Base-by-base conservation (phyloP, 2,113 vertebrate genomes). In the Gasterosteus nipponicus region DNA sequence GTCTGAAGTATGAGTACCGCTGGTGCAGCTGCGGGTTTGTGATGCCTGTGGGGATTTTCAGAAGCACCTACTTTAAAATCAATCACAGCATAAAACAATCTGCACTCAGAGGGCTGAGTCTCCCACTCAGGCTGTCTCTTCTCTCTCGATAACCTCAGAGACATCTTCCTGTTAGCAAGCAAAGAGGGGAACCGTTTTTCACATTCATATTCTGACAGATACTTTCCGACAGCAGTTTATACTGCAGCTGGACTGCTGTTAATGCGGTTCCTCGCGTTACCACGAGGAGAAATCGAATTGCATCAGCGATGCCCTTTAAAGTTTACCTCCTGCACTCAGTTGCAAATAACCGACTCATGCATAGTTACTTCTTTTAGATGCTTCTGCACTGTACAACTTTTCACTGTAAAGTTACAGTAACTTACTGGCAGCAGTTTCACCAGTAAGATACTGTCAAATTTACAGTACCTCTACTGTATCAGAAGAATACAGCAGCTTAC, bases 11-110 rank as follows among this genome's bases (percentile, higher is more conserved):
- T 68, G 77, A 82, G 83, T 75, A 85, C 64, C 51, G 49, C 9
- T 53, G 59, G 59, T 71, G 64, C 61, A 75, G n/a, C 47, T 56
- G 3, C 62, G 68, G 68, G 64, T 66, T 73, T 7, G 22, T 71
- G 74, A 81, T 68, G 51, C 63, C 78, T 58, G 73, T 46, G 26
- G 77, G 75, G 63, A 53, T 68, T 73, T 64, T 75, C 69, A 81
- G 65, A 67, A 75, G 69, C 53, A 54, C 84, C 82, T 84, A 78
- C 84, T 84, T 85, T 78, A 74, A 88, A 90, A 91, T 90, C 89
- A 88, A 89, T 90, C 83, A 64, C 35, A 19, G 73, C 44, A 64
- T 46, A 79, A 88, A 83, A 66, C 66, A 57, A 39, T 70, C 44
- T 59, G 60, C 56, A 68, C 78, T 89, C 73, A 41, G n/a, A 75